These are phyloP conservation scores for Eilema sororculum DNA, from an alignment of 2,888 invertebrate genomes.

Conservation along the genomic window DNA sequence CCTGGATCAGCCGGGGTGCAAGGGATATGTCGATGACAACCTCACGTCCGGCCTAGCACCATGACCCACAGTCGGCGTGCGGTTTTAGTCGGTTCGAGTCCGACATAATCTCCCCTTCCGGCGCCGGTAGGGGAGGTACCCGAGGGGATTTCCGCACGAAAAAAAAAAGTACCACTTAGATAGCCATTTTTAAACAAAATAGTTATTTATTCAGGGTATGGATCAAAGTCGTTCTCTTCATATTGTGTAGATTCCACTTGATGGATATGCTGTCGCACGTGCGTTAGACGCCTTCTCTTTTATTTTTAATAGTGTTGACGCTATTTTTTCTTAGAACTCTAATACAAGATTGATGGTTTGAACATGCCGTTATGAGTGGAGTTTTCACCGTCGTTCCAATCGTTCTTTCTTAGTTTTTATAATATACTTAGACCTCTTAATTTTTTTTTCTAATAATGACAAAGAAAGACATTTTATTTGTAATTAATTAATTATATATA, in stretches of 20 bases:
- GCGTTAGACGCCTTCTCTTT: constrained; percentile 38
- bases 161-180: too few species aligned
- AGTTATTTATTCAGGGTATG: background rate
- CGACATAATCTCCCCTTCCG: too few species aligned
- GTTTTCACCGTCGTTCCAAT: background rate
- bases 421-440: background rate
- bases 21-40: too few species aligned
- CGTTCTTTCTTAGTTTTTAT: background rate
- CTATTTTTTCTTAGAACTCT: constrained; percentile 34
- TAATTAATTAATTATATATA: too few species aligned
- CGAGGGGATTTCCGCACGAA: too few species aligned
- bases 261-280: constrained; percentile 44
- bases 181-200: background rate
- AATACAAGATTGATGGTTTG: constrained; percentile 43
- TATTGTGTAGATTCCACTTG: constrained; percentile 31
- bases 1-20: too few species aligned
- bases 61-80: too few species aligned
- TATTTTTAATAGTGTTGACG: constrained; percentile 41
- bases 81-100: too few species aligned
- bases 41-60: too few species aligned
- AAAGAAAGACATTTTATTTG: too few species aligned
- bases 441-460: too few species aligned
- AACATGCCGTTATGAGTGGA: constrained; percentile 18
- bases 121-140: too few species aligned
- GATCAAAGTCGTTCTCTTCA: background rate